Evolutionary conservation across 1,140 invertebrate species (phyloP).

Genomic region (Scaptomyza montana): DNA sequence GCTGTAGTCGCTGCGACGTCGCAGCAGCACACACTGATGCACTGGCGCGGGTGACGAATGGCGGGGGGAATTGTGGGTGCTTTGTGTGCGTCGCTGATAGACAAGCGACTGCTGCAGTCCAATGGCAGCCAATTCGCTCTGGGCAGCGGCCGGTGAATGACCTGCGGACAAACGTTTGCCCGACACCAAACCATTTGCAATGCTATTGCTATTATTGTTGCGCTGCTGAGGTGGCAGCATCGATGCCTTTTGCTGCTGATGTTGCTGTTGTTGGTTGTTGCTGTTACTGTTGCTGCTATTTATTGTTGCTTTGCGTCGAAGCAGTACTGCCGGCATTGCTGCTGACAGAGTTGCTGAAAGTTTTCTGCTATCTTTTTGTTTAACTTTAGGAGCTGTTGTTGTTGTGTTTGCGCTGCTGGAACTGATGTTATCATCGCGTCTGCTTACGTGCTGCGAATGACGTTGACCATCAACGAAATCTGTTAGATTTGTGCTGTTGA

Average conservation of each 20-base stretch:
- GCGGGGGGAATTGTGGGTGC: slow-evolving; percentile 63
- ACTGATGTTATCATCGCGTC: slow-evolving; percentile 66
- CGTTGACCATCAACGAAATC: slow-evolving; percentile 72
- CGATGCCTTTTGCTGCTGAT: slow-evolving; percentile 9
- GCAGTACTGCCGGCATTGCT: slow-evolving; percentile 68
- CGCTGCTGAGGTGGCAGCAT: slow-evolving; percentile 28
- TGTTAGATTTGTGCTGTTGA: slow-evolving; percentile 67
- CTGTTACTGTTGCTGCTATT: slow-evolving; percentile 39
- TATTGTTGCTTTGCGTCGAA: slow-evolving; percentile 60
- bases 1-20: slow-evolving; percentile 78
- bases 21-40: slow-evolving; percentile 74
- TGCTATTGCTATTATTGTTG: slow-evolving; percentile 44
- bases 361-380: slow-evolving; percentile 68
- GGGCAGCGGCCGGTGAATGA: slow-evolving; percentile 64
- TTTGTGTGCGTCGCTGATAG: slow-evolving; percentile 64
- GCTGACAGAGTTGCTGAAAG: slow-evolving; percentile 68
- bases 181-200: slow-evolving; percentile 62
- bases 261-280: slow-evolving; percentile 31
- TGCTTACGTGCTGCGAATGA: slow-evolving; percentile 77
- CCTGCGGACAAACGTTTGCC: slow-evolving; percentile 58
- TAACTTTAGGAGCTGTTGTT: slow-evolving; percentile 43
- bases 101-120: slow-evolving; percentile 65
- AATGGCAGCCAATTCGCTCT: slow-evolving; percentile 33
- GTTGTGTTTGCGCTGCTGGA: slow-evolving; percentile 21
- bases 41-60: slow-evolving; percentile 62